A percentile compares a stretch with the other conserved stretches of the same genome.
phyloP scores from a whole-genome alignment of 2,797 vertebrate genomes.

The Myotis myotis region DNA sequence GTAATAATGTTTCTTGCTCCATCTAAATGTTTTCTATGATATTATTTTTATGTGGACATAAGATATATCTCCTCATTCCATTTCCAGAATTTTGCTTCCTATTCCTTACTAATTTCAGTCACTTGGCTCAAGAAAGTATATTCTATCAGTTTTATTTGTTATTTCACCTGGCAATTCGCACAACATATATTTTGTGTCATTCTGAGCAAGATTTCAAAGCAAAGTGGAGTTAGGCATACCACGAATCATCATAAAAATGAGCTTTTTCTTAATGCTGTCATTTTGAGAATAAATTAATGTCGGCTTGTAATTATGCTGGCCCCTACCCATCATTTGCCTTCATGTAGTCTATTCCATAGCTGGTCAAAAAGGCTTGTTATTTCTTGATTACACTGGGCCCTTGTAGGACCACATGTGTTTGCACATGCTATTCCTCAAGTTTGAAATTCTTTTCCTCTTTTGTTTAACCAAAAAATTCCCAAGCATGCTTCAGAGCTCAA shows the following conservation, averaged over 20 bases:
- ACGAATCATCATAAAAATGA: neutral
- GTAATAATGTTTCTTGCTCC: neutral
- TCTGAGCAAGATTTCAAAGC: neutral
- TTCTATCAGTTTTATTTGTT: neutral
- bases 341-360: neutral
- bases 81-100: slow-evolving; percentile 19
- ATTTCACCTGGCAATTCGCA: neutral
- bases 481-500: neutral
- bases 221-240: neutral
- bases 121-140: neutral
- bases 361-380: neutral
- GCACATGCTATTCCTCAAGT: neutral
- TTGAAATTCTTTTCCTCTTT: slow-evolving; percentile 32
- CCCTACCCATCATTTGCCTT: neutral
- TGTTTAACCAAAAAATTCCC: neutral
- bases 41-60: neutral
- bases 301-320: neutral
- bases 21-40: neutral
- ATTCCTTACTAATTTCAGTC: neutral
- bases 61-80: neutral
- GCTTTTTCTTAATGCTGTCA: neutral
- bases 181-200: neutral
- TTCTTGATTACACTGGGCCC: neutral
- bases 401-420: neutral
- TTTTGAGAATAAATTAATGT: neutral